A percentile compares a stretch with the other conserved stretches of the same genome.
Conservation (phyloP, 2,888 invertebrate genomes). For the Baronia brevicornis region DNA sequence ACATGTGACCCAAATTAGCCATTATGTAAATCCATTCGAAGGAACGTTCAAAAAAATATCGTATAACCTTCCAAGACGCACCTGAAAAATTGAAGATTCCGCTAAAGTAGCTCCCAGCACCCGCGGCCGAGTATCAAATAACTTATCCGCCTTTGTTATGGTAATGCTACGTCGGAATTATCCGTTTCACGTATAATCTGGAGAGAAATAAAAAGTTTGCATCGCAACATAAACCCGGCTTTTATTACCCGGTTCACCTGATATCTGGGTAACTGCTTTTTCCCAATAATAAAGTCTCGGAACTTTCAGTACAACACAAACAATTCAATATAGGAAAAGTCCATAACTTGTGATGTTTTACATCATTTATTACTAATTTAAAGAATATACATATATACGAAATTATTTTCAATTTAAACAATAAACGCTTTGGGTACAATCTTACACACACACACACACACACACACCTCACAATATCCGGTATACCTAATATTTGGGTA, state of each 20-base stretch:
- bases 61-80: constrained; percentile 37
- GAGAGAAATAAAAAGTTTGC: constrained; percentile 39
- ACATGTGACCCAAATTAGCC: constrained; percentile 39
- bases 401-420: too few relatives aligned
- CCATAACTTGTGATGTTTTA: too few relatives aligned
- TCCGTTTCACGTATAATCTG: constrained; percentile 49
- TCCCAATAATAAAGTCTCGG: constrained; percentile 10
- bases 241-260: constrained; percentile 19
- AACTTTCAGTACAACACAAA: constrained; percentile 8
- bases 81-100: constrained; percentile 50
- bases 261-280: constrained; percentile 12
- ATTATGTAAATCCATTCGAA: constrained; percentile 36
- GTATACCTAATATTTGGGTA: too few relatives aligned
- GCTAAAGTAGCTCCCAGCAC: constrained; percentile 18
- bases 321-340: background rate
- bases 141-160: constrained; percentile 67
- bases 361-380: too few relatives aligned
- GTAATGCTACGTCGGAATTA: constrained; percentile 59
- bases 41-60: constrained; percentile 35
- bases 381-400: too few relatives aligned
- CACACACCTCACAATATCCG: too few relatives aligned
- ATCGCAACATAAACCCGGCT: constrained; percentile 20
- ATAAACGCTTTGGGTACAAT: too few relatives aligned
- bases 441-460: too few relatives aligned
- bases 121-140: constrained; percentile 52